phyloP scores from a whole-genome alignment of 2,113 vertebrate species.

The Phrynosoma blainvillii region DNA sequence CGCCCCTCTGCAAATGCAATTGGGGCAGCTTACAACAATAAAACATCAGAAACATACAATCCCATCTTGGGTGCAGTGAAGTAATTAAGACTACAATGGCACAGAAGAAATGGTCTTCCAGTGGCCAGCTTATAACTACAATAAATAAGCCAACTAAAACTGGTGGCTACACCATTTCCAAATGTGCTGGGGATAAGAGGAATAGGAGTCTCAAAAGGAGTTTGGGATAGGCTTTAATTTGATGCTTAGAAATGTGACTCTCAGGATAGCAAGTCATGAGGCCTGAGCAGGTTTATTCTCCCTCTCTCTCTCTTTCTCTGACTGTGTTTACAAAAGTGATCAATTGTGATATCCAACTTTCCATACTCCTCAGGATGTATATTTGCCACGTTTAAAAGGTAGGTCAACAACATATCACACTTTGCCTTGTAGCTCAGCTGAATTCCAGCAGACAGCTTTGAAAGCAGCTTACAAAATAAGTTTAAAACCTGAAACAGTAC shows the following conservation, averaged over 20 bases:
- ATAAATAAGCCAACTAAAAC: neutral
- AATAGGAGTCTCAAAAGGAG: neutral
- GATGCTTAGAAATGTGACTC: neutral
- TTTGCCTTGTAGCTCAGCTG: too few relatives aligned
- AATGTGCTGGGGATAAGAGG: neutral
- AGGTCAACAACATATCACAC: too few relatives aligned
- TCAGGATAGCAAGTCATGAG: neutral
- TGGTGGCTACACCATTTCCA: neutral
- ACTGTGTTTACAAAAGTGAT: neutral
- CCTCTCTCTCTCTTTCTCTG: too few relatives aligned
- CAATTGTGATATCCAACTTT: neutral
- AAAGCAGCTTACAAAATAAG: too few relatives aligned
- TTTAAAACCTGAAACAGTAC: too few relatives aligned
- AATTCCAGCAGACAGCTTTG: too few relatives aligned
- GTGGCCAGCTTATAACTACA: neutral
- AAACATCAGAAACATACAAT: too few relatives aligned
- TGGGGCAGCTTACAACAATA: too few relatives aligned
- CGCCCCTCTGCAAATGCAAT: too few relatives aligned
- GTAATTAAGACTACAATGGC: neutral
- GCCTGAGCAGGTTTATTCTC: neutral
- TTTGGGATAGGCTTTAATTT: neutral
- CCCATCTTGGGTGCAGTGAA: neutral
- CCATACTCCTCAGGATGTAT: too few relatives aligned
- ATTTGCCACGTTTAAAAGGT: too few relatives aligned
- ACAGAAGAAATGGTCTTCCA: neutral